A percentile compares a stretch with the other conserved stretches of the same genome.
These are phyloP conservation scores for Globia sparganii DNA, from an alignment of 2,888 invertebrate genomes.

Conservation along the genomic window DNA sequence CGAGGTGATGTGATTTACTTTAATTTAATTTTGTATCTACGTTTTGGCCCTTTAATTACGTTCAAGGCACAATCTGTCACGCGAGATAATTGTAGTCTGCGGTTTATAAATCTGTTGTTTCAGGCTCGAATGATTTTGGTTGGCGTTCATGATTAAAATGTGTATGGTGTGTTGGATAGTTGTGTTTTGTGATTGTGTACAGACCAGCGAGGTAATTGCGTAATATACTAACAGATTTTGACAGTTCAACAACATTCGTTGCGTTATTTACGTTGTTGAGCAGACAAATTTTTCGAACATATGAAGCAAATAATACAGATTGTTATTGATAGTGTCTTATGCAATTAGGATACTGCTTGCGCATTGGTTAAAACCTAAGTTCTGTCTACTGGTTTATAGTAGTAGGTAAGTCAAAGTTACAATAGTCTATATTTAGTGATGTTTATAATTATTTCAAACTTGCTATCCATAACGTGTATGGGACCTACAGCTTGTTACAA, in stretches of 20 bases:
- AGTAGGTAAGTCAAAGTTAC: too few relatives aligned
- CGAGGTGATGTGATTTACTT: conserved; percentile 88
- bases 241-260: not conserved
- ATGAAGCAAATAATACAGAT: not conserved
- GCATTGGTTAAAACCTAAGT: too few relatives aligned
- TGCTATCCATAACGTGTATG: too few relatives aligned
- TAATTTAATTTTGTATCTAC: conserved; percentile 87
- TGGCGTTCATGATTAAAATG: conserved; percentile 26
- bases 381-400: too few relatives aligned
- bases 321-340: not conserved
- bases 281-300: not conserved
- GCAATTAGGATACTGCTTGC: too few relatives aligned
- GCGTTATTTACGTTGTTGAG: not conserved
- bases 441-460: too few relatives aligned
- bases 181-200: not conserved
- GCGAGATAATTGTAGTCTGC: conserved; percentile 56
- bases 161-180: conserved; percentile 1
- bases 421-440: too few relatives aligned
- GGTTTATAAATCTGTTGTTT: conserved; percentile 50
- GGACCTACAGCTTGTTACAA: not conserved
- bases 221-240: not conserved
- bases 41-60: conserved; percentile 85
- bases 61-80: conserved; percentile 71
- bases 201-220: not conserved
- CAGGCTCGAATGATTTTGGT: conserved; percentile 34